Percentiles rank a stretch among this genome's conserved stretches.
Conservation (phyloP, 2,888 invertebrate genomes). For the Kuschelorhynchus macadamiae region DNA sequence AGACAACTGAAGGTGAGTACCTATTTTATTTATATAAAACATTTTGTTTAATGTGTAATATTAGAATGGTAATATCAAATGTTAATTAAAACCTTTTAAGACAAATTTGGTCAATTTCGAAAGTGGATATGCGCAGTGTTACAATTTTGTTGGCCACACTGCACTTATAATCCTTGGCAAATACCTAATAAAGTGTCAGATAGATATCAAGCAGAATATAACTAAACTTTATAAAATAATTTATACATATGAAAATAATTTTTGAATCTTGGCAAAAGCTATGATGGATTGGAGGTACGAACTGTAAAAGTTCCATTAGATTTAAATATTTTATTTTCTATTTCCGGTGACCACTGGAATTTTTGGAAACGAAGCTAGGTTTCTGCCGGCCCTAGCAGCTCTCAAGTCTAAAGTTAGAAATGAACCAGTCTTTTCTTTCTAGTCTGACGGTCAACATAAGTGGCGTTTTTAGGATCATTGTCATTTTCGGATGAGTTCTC, state of each 20-base stretch:
- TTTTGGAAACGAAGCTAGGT: neutral
- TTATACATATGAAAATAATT: neutral
- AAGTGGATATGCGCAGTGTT: conserved; percentile 2
- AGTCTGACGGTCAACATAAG: too few species aligned
- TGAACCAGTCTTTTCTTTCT: neutral
- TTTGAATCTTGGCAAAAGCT: neutral
- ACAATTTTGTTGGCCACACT: neutral
- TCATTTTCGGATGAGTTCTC: too few species aligned
- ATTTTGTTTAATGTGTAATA: conserved; percentile 1
- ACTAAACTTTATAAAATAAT: conserved; percentile 2
- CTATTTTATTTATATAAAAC: neutral
- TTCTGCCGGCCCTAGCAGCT: neutral
- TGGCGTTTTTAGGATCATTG: too few species aligned
- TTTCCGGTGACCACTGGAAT: conserved; percentile 11
- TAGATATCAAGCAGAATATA: neutral
- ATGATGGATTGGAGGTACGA: neutral
- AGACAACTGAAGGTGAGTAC: conserved; percentile 7
- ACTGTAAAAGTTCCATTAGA: too few species aligned
- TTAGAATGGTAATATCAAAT: neutral
- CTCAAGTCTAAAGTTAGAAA: conserved; percentile 1
- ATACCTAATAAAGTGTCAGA: neutral
- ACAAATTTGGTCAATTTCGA: neutral
- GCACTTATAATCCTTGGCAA: conserved; percentile 12
- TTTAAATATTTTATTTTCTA: neutral
- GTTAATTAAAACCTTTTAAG: neutral